Percentiles rank a stretch among this genome's conserved stretches.
Conservation (phyloP, 2,797 vertebrate genomes). For the Poecilia wingei region DNA sequence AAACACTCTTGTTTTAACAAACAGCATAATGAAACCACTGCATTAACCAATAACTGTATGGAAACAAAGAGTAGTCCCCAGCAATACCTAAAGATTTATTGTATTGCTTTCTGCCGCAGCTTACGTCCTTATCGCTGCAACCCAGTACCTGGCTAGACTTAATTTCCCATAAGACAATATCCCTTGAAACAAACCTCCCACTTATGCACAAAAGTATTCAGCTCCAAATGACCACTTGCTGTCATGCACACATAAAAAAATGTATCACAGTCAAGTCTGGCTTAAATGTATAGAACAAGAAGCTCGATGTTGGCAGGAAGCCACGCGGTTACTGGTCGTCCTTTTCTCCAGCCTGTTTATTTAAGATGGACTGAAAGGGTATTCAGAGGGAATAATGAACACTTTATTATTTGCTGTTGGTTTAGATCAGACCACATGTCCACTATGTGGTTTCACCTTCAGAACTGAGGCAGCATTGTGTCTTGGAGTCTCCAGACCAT, state of each 20-base stretch:
- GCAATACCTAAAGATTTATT: slow-evolving; percentile 52
- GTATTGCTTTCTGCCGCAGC: slow-evolving; percentile 52
- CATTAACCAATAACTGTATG: slow-evolving; percentile 28
- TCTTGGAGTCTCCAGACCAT: slow-evolving; percentile 37
- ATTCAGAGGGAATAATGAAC: slow-evolving; percentile 54
- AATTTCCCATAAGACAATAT: slow-evolving; percentile 47
- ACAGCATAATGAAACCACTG: slow-evolving; percentile 51
- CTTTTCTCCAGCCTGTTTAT: slow-evolving; percentile 49
- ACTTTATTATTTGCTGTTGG: slow-evolving; percentile 58
- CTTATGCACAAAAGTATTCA: slow-evolving; percentile 14
- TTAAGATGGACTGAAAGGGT: slow-evolving; percentile 55
- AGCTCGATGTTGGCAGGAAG: slow-evolving; percentile 14
- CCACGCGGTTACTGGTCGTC: slow-evolving; percentile 36
- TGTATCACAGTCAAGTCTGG: slow-evolving; percentile 32
- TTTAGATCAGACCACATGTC: slow-evolving; percentile 62
- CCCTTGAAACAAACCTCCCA: slow-evolving; percentile 35
- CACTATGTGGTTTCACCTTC: slow-evolving; percentile 62
- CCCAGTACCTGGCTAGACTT: slow-evolving; percentile 48
- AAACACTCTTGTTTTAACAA: slow-evolving; percentile 62
- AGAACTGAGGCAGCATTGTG: slow-evolving; percentile 73
- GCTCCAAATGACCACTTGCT: slow-evolving; percentile 35
- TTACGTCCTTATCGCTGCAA: slow-evolving; percentile 43
- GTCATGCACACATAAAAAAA: slow-evolving; percentile 9
- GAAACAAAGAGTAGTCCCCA: slow-evolving; percentile 10
- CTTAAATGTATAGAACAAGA: slow-evolving; percentile 35